Evolutionary conservation across 2,113 vertebrate species (phyloP).

Genomic region (Vimba vimba): DNA sequence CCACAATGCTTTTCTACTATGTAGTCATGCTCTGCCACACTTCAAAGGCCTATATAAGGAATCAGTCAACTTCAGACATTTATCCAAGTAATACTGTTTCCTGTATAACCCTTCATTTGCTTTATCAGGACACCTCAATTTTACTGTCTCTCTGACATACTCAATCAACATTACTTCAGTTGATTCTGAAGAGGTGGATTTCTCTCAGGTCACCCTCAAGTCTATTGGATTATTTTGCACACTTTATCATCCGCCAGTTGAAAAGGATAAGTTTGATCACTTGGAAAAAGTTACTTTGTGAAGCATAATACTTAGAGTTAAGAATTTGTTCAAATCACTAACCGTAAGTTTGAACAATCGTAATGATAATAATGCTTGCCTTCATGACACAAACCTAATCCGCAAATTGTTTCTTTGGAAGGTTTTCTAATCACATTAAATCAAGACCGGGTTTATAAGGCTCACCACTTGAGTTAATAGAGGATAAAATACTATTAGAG

Average conservation of each 20-base stretch:
- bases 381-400: conserved; percentile 4
- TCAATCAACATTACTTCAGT: neutral
- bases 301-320: neutral
- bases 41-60: neutral
- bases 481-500: conserved; percentile 26
- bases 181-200: neutral
- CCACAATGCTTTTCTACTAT: neutral
- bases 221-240: neutral
- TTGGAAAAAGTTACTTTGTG: neutral
- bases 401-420: neutral
- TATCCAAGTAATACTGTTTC: neutral
- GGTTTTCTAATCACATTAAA: conserved; percentile 8
- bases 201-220: neutral
- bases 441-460: neutral
- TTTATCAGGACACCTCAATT: neutral
- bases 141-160: neutral
- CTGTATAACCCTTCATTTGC: neutral
- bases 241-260: neutral
- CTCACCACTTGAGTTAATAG: neutral
- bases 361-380: neutral
- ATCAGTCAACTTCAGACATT: neutral
- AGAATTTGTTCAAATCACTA: neutral
- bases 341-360: neutral
- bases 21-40: neutral
- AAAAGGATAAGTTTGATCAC: too few species aligned